These are phyloP conservation scores for Trochalopteron elliotii DNA, from an alignment of 2,113 vertebrate genomes.

Conservation along the genomic window DNA sequence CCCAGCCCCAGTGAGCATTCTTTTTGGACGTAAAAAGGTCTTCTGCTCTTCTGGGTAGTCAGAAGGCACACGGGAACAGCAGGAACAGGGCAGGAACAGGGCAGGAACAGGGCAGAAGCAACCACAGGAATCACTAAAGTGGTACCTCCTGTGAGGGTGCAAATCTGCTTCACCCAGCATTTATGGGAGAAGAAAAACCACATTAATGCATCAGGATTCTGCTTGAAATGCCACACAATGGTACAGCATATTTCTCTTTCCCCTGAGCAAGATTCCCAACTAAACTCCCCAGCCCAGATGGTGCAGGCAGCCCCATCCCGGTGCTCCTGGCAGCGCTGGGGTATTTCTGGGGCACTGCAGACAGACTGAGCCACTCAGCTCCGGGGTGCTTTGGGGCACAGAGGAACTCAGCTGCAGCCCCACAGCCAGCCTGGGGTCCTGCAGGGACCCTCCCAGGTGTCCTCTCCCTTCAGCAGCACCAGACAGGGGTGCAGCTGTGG, in stretches of 20 bases:
- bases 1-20: neutral
- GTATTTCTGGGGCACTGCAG: neutral
- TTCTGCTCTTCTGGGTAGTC: neutral
- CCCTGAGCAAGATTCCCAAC: neutral
- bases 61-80: fast-evolving
- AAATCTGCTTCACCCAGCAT: neutral
- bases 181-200: neutral
- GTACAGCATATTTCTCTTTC: neutral
- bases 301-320: fast-evolving
- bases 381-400: fast-evolving
- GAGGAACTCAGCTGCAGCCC: neutral
- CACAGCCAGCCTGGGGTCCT: neutral
- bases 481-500: fast-evolving
- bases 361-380: neutral
- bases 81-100: too few relatives aligned
- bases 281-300: neutral
- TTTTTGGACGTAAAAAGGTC: neutral
- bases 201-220: neutral
- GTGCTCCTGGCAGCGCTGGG: fast-evolving
- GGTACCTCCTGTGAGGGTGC: fast-evolving
- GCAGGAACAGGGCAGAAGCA: neutral
- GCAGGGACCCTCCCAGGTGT: neutral
- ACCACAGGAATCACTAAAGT: fast-evolving
- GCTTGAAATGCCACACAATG: fast-evolving
- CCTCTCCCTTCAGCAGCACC: neutral